These are phyloP conservation scores for Enteromius viviparus DNA, from an alignment of 2,797 vertebrate species.

Conservation along the genomic window DNA sequence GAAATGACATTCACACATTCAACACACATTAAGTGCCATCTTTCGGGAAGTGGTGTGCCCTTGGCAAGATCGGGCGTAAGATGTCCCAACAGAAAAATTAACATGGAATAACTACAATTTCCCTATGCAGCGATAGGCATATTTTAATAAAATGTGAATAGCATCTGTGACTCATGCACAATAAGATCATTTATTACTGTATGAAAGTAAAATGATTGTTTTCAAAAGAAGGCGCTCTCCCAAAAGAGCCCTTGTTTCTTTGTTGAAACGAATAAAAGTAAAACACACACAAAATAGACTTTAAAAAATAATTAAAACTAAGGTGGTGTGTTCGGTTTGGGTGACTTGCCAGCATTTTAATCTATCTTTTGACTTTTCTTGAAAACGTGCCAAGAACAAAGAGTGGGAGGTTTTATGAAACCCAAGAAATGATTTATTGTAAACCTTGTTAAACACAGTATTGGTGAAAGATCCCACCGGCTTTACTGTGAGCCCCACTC, in stretches of 20 bases:
- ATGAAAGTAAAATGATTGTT: background rate
- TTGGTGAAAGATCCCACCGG: background rate
- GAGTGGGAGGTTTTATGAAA: background rate
- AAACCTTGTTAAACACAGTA: background rate
- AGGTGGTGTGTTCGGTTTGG: background rate
- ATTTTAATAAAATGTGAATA: background rate
- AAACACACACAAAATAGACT: background rate
- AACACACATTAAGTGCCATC: background rate
- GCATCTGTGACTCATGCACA: background rate
- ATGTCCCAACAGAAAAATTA: background rate
- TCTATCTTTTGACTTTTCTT: background rate
- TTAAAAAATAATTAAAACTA: background rate
- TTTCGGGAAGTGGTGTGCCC: background rate
- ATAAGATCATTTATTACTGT: background rate
- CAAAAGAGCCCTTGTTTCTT: background rate
- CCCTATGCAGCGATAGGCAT: background rate
- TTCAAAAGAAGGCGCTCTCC: background rate
- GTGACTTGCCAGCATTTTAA: background rate
- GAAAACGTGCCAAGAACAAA: background rate
- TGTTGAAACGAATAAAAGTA: background rate
- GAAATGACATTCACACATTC: conserved; percentile 1
- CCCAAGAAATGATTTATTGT: background rate
- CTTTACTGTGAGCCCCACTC: background rate
- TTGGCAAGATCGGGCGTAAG: background rate
- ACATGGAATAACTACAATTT: background rate